Evolutionary conservation across 2,888 invertebrate species (phyloP), one percentile per base, ranked within the genome.

Genomic region (Magallana nippona): DNA sequence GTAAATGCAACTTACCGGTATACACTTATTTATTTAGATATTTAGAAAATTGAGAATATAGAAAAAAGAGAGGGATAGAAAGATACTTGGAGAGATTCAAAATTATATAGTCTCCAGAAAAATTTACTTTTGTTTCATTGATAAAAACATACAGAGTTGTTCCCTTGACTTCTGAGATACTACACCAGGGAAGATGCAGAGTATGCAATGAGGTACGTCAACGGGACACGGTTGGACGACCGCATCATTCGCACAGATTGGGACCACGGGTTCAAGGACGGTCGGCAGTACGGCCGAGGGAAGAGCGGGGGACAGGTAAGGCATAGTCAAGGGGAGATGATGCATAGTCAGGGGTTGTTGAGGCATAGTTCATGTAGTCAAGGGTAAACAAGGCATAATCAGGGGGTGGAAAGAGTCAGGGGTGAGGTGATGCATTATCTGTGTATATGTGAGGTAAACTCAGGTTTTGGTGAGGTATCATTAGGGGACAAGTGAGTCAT

Each of bases 211-310:
- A 91, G 98, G 89, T 99, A 97, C 93, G 96, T 99, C 58, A 99
- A 99, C 95, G 98, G 98, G 0, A 99, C 99, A 0, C 95, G 98
- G 89, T 95, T 99, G 81, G 99, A 99, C 94, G 99, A 99, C 93
- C 96, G 99, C 93, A 97, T 99, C 87, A 97, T 99, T 78, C 96
- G 99, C 92, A 98, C 98, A 83, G 99, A 99, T 94, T 99, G 99
- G 99, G 99, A 99, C 95, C 99, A 99, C 57, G 99, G 99, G 1
- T 99, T 99, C 94, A 96, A 91, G 87, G 99, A 99, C 95, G 99
- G 99, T 1, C 95, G 99, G 89, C 99, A 99, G 94, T 99, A 97
- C 95, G 99, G 99, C 55, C 96, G 99, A 89, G 99, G 99, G 82
- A 98, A 98, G 95, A 97, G 97, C 91, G 99, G 99, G 83, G 99